Conservation (phyloP, 2,113 vertebrate genomes). For the human region GRCh38 chr14:22746501-22747000, state of each 20-base stretch:
- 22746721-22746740: slow-evolving; percentile 7
- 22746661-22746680: neutral
- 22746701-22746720: slow-evolving; percentile 43
- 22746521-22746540: no score
- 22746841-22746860: slow-evolving; percentile 32
- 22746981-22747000: slow-evolving; percentile 10
- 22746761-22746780: neutral
- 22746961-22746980: neutral
- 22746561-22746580: no score
- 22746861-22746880: neutral
- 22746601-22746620: no score
- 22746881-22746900: neutral
- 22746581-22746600: no score
- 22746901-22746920: neutral
- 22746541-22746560: no score
- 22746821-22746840: neutral
- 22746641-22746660: no score
- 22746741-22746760: neutral
- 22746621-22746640: no score
- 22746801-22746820: neutral
- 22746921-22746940: neutral
- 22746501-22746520: no score
- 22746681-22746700: slow-evolving; percentile 18
- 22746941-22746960: neutral
- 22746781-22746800: neutral